Conservation (phyloP, 2,113 vertebrate species). For the Hemibagrus wyckioides region DNA sequence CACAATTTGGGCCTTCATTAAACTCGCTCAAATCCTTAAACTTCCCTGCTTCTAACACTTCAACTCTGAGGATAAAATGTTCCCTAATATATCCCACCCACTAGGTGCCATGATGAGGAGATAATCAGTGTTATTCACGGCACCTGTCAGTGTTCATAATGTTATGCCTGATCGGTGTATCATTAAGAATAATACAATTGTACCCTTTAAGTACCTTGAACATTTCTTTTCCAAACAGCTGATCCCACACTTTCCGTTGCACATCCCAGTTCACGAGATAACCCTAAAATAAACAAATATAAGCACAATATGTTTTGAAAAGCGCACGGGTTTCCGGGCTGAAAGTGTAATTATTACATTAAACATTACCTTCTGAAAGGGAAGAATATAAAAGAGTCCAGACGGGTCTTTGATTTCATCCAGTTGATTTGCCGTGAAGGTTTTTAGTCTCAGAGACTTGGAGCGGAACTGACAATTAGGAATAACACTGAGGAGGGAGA, state of each 20-base stretch:
- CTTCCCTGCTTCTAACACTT: no score
- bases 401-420: conserved; percentile 99
- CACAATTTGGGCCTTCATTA: no score
- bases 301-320: neutral
- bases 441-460: conserved; percentile 94
- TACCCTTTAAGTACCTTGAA: conserved; percentile 80
- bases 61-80: no score
- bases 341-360: neutral
- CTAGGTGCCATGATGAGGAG: no score
- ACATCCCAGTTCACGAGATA: conserved; percentile 99
- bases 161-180: no score
- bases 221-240: conserved; percentile 99
- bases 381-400: conserved; percentile 95
- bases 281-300: conserved; percentile 68
- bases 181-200: neutral
- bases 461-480: conserved; percentile 98
- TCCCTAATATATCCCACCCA: no score
- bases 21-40: no score
- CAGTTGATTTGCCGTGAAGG: conserved; percentile 95
- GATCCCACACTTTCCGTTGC: conserved; percentile 98
- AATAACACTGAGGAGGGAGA: conserved; percentile 80
- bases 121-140: no score
- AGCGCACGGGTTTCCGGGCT: no score
- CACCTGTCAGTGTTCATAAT: no score
- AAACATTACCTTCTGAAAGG: conserved; percentile 89